Base-by-base conservation (phyloP, 2,888 invertebrate species). In the Diarsia brunnea region DNA sequence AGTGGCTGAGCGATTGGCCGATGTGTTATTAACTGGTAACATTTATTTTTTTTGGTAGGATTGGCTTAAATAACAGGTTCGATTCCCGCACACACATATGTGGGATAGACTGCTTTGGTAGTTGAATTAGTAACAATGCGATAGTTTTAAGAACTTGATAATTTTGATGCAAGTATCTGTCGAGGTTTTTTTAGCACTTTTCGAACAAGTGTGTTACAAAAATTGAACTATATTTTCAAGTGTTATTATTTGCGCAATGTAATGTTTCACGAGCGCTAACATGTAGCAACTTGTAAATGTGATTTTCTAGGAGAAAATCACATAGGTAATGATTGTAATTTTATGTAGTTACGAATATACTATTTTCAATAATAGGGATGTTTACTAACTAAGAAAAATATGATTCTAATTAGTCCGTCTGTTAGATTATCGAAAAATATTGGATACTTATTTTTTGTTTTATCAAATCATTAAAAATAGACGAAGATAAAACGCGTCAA, bases 21-120 rank as follows among this genome's bases (percentile, higher is more conserved):
- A 31, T 81, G 75, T 43, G 49, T 31, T 78, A 31, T 19, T 43
- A 16, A 49, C 49, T 16, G 78, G 78, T 78, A 78, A 78, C 49
- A 63, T 12, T 0, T 14, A 1, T 63, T 19, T 49, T 27, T 47
- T 55, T 71, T 67, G 24, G 67, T 79, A 81, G 75, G 75, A 19
- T 19, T 77, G 55, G 77, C 77, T 77, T 63, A 4, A 11, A 11
- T 7, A 43, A 19, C 24, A 21, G 27, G 5, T 53, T 75, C 65
- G 65, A 75, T 27, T 77, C 66, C 55, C 77, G 14, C 76, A 64
- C 31, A 12, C 47, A 64, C 16, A 47, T 43, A 27, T 75, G 65
- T 47, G 77, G 55, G 77, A 58, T 63, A 38, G 60, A 69, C 0
- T 58, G 63, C 63, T 63, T 63, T 63, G 0, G 12, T 63, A 63